These are phyloP conservation scores for Bryconaethiops microstoma DNA, from an alignment of 2,797 vertebrate species.

Conservation along the genomic window DNA sequence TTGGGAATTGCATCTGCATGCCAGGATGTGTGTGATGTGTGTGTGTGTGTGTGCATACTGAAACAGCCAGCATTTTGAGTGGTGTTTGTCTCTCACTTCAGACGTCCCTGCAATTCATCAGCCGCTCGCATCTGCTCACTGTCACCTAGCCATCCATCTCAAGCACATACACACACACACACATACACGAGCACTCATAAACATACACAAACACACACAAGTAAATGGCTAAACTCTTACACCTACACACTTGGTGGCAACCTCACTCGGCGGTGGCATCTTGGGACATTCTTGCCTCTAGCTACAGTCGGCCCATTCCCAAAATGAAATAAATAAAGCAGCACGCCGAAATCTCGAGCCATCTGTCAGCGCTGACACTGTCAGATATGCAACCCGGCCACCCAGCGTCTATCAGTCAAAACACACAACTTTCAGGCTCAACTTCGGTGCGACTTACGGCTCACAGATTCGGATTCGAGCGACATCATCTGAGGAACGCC, in stretches of 20 bases:
- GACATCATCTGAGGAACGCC: not conserved
- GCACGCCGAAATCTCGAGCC: slow-evolving; percentile 22
- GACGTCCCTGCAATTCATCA: slow-evolving; percentile 75
- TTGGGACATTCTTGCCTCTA: slow-evolving; percentile 32
- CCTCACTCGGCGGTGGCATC: slow-evolving; percentile 36
- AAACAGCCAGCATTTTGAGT: slow-evolving; percentile 45
- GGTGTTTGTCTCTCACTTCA: slow-evolving; percentile 69
- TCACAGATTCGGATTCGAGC: not conserved
- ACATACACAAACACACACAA: not conserved
- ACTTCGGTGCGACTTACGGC: not conserved
- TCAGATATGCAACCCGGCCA: slow-evolving; percentile 35
- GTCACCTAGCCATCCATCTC: slow-evolving; percentile 67
- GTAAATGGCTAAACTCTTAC: slow-evolving; percentile 30
- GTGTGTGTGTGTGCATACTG: slow-evolving; percentile 43
- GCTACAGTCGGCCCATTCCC: slow-evolving; percentile 28
- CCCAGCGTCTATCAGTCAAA: slow-evolving; percentile 42
- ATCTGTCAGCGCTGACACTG: slow-evolving; percentile 46
- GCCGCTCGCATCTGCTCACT: slow-evolving; percentile 72
- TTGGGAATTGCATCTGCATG: too few species aligned
- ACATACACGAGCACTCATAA: not conserved
- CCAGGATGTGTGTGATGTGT: too few species aligned
- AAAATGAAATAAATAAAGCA: slow-evolving; percentile 31
- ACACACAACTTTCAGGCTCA: slow-evolving; percentile 12
- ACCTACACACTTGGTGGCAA: slow-evolving; percentile 38
- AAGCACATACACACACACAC: slow-evolving; percentile 32